Conservation (phyloP, 2,113 vertebrate species). For the Hemiprocne comata region DNA sequence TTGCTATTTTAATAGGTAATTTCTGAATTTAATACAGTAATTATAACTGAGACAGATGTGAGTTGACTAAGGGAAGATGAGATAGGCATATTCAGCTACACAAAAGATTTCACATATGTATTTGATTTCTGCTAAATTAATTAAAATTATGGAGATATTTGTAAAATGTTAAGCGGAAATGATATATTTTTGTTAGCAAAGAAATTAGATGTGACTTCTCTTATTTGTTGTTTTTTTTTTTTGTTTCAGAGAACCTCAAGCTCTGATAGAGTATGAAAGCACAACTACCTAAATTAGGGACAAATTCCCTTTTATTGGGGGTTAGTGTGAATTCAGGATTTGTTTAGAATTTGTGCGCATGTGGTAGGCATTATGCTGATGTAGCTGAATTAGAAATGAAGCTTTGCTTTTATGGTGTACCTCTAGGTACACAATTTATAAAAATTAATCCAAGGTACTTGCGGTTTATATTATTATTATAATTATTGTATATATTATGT, state of each 20-base stretch:
- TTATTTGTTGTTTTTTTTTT: neutral
- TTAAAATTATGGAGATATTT: neutral
- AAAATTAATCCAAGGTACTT: neutral
- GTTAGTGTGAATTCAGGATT: neutral
- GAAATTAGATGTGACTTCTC: neutral
- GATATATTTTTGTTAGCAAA: neutral
- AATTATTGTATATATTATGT: too few relatives aligned
- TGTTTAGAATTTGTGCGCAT: neutral
- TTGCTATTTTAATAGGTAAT: neutral
- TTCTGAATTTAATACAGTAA: neutral
- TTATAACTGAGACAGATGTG: neutral
- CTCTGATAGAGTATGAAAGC: neutral
- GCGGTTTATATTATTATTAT: too few relatives aligned
- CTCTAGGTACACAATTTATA: neutral
- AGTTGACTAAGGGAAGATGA: neutral
- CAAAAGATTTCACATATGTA: neutral
- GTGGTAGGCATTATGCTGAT: neutral
- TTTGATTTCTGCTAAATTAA: neutral
- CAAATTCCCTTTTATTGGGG: neutral
- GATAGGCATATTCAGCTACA: neutral
- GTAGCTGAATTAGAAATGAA: neutral
- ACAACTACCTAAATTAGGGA: neutral
- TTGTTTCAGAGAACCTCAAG: neutral
- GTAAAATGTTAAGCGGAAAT: neutral
- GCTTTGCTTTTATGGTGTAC: neutral